phyloP scores from a whole-genome alignment of 2,113 vertebrate species.

The Leucosticte australis region DNA sequence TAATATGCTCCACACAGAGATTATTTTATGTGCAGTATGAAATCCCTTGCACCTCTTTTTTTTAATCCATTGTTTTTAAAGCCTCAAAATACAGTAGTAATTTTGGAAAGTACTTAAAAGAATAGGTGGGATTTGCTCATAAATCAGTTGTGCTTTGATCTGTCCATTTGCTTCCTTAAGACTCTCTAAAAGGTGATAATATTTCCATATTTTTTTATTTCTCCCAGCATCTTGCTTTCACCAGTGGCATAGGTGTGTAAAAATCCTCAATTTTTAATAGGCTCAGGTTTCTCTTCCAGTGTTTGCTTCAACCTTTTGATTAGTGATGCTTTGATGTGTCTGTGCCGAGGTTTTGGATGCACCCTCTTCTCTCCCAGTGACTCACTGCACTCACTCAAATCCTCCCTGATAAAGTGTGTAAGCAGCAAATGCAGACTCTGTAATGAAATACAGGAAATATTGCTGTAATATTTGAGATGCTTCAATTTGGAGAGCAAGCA shows the following conservation, averaged over 20 bases:
- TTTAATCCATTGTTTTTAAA: constrained; percentile 29
- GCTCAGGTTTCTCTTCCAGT: background rate
- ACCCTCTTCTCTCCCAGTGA: background rate
- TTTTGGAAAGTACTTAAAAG: constrained; percentile 18
- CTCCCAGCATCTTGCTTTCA: background rate
- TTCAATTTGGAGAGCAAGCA: constrained; percentile 9
- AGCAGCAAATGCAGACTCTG: background rate
- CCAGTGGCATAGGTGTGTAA: background rate
- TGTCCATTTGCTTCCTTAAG: background rate
- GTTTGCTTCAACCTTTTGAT: background rate
- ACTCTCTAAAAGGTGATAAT: background rate
- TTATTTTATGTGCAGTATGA: constrained; percentile 19
- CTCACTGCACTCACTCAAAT: background rate
- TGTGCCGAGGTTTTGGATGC: background rate
- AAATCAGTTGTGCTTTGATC: constrained; percentile 18
- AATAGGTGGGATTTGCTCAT: constrained; percentile 19
- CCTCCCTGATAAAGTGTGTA: background rate
- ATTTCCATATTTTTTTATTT: background rate
- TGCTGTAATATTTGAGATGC: background rate
- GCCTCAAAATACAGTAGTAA: background rate
- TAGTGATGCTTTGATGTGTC: background rate
- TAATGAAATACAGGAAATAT: background rate
- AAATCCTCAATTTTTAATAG: background rate
- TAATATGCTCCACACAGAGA: background rate
- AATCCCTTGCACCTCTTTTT: constrained; percentile 20